Evolutionary conservation across 2,888 invertebrate species (phyloP).

Genomic region (Apamea anceps): DNA sequence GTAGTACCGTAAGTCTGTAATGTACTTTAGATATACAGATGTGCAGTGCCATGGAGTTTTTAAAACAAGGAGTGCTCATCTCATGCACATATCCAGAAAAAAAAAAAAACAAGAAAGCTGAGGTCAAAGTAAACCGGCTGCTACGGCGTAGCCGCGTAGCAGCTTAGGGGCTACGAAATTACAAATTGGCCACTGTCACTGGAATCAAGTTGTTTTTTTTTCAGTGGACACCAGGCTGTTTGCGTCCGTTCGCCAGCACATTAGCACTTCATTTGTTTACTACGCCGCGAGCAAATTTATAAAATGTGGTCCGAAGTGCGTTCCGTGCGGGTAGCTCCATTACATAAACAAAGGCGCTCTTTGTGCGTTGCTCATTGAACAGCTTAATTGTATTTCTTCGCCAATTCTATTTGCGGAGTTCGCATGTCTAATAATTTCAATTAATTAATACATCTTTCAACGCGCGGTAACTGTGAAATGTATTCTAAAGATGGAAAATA

Average conservation of each 20-base stretch:
- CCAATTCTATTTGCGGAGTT: constrained; percentile 76
- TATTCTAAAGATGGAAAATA: background rate
- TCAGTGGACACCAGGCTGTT: background rate
- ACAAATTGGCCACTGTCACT: constrained; percentile 10
- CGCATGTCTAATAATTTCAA: constrained; percentile 80
- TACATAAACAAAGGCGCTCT: constrained; percentile 83
- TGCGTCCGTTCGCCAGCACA: background rate
- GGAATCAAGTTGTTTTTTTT: background rate
- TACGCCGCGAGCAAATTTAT: constrained; percentile 20
- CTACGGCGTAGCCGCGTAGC: constrained; percentile 47
- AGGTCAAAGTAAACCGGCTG: background rate
- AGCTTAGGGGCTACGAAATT: constrained; percentile 21
- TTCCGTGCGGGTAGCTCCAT: constrained; percentile 78
- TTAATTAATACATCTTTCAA: constrained; percentile 61
- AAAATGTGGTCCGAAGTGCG: constrained; percentile 60
- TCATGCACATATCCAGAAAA: background rate
- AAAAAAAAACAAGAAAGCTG: no score
- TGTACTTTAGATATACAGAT: background rate
- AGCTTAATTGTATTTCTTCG: constrained; percentile 87
- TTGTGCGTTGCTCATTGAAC: constrained; percentile 85
- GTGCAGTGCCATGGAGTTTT: constrained; percentile 9
- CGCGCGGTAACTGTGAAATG: constrained; percentile 21
- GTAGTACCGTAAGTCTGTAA: constrained; percentile 3
- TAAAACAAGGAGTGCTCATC: constrained; percentile 6
- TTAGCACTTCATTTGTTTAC: constrained; percentile 33